phyloP scores from a whole-genome alignment of 1,140 invertebrate genomes.

The Ericerus pela region DNA sequence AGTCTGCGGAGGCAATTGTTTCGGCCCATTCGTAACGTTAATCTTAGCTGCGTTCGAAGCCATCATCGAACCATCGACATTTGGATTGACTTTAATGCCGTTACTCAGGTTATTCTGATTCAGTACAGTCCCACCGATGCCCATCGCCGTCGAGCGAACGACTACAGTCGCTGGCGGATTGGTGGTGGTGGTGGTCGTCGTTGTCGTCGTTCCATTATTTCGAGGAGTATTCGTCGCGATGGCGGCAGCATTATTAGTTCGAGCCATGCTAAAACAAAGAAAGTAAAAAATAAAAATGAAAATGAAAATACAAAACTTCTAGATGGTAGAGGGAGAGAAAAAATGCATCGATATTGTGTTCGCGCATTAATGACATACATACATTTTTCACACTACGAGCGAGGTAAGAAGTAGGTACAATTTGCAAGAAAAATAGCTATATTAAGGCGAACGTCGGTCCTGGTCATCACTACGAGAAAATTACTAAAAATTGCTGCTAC shows the following conservation, averaged over 20 bases:
- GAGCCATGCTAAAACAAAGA: constrained; percentile 2
- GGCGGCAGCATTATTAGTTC: background rate
- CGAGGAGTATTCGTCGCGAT: background rate
- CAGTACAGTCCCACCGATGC: background rate
- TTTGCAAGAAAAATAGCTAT: no score
- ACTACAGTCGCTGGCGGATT: background rate
- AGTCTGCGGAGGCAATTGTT: constrained; percentile 3
- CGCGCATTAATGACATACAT: background rate
- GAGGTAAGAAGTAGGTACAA: no score
- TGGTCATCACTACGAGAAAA: no score
- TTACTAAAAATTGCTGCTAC: no score
- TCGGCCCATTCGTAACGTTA: constrained; percentile 2
- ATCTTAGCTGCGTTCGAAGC: background rate
- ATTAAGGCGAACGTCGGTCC: no score
- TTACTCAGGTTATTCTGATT: background rate
- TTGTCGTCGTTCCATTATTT: background rate
- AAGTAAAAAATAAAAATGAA: background rate
- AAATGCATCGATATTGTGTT: background rate
- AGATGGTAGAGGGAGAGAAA: background rate
- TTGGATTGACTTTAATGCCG: background rate
- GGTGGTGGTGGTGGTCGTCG: background rate
- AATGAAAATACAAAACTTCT: background rate
- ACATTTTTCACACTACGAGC: no score
- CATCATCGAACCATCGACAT: background rate
- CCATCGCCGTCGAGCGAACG: background rate